Evolutionary conservation across 2,888 invertebrate species (phyloP).

Genomic region (Euplexia lucipara): DNA sequence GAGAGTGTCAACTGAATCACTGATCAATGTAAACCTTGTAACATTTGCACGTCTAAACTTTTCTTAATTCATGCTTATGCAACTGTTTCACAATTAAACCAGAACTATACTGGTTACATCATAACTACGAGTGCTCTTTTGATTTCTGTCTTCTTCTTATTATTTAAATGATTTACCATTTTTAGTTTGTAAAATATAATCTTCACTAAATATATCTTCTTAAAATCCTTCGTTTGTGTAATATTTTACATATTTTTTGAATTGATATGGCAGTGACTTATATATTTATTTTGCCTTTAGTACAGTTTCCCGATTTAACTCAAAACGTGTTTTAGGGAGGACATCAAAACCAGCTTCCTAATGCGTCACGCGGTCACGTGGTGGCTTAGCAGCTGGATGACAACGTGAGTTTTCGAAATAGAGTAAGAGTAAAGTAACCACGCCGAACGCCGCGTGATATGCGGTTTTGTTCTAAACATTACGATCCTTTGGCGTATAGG

Average conservation of each 20-base stretch:
- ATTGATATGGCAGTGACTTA: not conserved
- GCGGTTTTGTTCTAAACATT: constrained; percentile 65
- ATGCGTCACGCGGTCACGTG: constrained; percentile 73
- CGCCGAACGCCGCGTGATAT: constrained; percentile 74
- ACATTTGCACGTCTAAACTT: constrained; percentile 54
- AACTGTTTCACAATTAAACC: constrained; percentile 39
- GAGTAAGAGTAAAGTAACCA: constrained; percentile 71
- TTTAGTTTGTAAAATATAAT: not conserved
- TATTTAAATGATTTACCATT: not conserved
- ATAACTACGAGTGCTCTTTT: constrained; percentile 10
- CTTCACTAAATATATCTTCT: not conserved
- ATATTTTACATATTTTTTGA: not conserved
- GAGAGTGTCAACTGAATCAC: constrained; percentile 61
- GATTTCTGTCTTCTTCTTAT: not conserved
- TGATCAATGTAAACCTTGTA: constrained; percentile 63
- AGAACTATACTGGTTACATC: constrained; percentile 21
- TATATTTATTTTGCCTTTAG: constrained; percentile 12
- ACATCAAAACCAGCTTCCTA: constrained; percentile 63
- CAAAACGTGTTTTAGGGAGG: constrained; percentile 22
- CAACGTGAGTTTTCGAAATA: constrained; percentile 76
- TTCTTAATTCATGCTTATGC: constrained; percentile 48
- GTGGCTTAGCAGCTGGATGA: constrained; percentile 61
- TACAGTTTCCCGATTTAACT: constrained; percentile 29
- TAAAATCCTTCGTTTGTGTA: not conserved
- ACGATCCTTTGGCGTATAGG: constrained; percentile 51